Percentiles rank a stretch among this genome's conserved stretches.
Conservation (phyloP, 2,797 vertebrate species). For the Poeciliopsis infans region DNA sequence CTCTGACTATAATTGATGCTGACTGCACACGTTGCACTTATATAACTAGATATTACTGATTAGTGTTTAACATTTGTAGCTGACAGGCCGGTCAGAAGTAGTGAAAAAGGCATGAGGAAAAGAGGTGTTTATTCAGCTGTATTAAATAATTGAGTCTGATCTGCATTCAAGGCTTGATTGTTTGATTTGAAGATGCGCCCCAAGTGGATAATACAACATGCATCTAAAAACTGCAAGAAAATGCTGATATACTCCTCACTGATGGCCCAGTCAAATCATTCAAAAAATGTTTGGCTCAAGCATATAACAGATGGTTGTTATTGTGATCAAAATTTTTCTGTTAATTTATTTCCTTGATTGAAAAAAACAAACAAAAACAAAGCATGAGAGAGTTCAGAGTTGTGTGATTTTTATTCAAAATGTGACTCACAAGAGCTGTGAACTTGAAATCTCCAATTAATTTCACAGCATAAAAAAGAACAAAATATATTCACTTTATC, state of each 20-base stretch:
- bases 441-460: background rate
- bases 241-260: conserved; percentile 42
- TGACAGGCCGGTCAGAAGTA: conserved; percentile 18
- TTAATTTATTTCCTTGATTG: conserved; percentile 1
- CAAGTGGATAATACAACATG: conserved; percentile 24
- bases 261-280: conserved; percentile 34
- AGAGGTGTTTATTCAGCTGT: conserved; percentile 2
- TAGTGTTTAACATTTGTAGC: conserved; percentile 36
- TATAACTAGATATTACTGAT: conserved; percentile 60
- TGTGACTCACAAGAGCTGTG: background rate
- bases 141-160: conserved; percentile 11
- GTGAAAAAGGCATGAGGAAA: background rate
- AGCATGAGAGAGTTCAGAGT: background rate
- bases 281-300: conserved; percentile 1
- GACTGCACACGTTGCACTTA: conserved; percentile 62
- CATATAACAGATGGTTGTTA: conserved; percentile 17
- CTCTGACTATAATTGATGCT: conserved; percentile 58
- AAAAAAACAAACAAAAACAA: background rate
- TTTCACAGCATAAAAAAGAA: background rate
- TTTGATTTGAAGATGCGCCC: conserved; percentile 16
- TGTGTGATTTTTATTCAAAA: background rate
- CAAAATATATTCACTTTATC: background rate
- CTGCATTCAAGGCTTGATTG: conserved; percentile 21
- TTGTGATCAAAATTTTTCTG: conserved; percentile 13
- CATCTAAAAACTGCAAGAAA: conserved; percentile 38